These are phyloP conservation scores for Hemichromis elongatus DNA, from an alignment of 2,113 vertebrate genomes.

Conservation along the genomic window DNA sequence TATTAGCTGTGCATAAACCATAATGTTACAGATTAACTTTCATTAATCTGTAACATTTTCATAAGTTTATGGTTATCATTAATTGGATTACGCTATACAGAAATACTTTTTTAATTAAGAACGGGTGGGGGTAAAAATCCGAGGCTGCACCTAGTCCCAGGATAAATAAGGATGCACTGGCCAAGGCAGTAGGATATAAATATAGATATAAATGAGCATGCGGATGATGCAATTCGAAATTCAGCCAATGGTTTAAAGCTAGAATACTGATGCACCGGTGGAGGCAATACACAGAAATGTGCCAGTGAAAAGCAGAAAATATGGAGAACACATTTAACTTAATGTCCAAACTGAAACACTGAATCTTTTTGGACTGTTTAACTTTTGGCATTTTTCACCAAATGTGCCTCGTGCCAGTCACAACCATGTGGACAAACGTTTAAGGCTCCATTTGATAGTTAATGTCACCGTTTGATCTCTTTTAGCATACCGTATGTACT, in stretches of 20 bases:
- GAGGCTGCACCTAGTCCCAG: background rate
- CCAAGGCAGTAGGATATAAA: background rate
- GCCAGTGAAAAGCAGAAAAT: background rate
- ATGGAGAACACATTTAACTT: background rate
- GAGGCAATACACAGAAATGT: background rate
- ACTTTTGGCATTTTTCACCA: rapidly evolving
- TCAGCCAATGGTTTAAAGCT: background rate
- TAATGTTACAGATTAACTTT: background rate
- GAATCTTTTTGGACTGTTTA: background rate
- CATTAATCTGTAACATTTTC: no score
- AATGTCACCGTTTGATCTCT: background rate
- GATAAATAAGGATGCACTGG: background rate
- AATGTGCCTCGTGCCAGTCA: background rate
- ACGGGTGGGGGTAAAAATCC: background rate
- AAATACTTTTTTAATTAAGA: background rate
- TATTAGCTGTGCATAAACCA: background rate
- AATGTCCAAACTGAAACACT: background rate
- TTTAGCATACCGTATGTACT: background rate
- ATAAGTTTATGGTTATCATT: background rate
- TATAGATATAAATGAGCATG: background rate
- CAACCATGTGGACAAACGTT: rapidly evolving
- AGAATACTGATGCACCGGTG: background rate
- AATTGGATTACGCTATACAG: background rate
- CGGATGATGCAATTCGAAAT: background rate
- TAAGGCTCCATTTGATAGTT: background rate